Percentiles rank a stretch among this genome's conserved stretches.
These are phyloP conservation scores for Drosophila tanythrix DNA, from an alignment of 2,888 invertebrate species.

Conservation along the genomic window DNA sequence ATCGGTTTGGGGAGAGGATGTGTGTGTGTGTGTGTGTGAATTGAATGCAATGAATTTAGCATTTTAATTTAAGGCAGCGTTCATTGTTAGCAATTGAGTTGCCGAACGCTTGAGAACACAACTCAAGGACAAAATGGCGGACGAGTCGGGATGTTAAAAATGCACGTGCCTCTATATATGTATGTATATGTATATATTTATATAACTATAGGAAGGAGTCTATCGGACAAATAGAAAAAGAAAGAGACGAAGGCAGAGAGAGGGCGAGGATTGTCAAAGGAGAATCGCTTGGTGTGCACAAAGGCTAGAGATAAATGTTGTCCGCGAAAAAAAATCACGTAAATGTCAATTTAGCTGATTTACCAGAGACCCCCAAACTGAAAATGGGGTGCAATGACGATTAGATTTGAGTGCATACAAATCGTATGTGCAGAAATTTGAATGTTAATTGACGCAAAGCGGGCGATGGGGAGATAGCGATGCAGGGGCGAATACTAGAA, in stretches of 20 bases:
- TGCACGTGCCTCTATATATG: slow-evolving; percentile 1
- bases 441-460: slow-evolving; percentile 59
- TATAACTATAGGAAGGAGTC: not conserved
- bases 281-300: slow-evolving; percentile 1
- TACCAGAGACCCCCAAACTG: slow-evolving; percentile 20
- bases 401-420: slow-evolving; percentile 30
- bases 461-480: slow-evolving; percentile 1
- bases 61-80: slow-evolving; percentile 46
- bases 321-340: slow-evolving; percentile 22
- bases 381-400: slow-evolving; percentile 34
- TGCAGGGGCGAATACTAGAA: slow-evolving; percentile 22
- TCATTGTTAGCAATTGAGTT: slow-evolving; percentile 54
- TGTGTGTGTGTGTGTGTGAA: not conserved
- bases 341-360: slow-evolving; percentile 57
- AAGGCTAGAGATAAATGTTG: slow-evolving; percentile 1
- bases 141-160: not conserved
- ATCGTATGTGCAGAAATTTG: slow-evolving; percentile 36
- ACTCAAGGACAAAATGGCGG: slow-evolving; percentile 29
- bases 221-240: too few relatives aligned
- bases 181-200: not conserved
- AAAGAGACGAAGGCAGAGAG: not conserved
- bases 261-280: not conserved
- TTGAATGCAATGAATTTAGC: slow-evolving; percentile 20
- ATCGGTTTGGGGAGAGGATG: not conserved
- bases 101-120: slow-evolving; percentile 20